Conservation (phyloP, 2,888 invertebrate genomes). For the Cabera pusaria region DNA sequence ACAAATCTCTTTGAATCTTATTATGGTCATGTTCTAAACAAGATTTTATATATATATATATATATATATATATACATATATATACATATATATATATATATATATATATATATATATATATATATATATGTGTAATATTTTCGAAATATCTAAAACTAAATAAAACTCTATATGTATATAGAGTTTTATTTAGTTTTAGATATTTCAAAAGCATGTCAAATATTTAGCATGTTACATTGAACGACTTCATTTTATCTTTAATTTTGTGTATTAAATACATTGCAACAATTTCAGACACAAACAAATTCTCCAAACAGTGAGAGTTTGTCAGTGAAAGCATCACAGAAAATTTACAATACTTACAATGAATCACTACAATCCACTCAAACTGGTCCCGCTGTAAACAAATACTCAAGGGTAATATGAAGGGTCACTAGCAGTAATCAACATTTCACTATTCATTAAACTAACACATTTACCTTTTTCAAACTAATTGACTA, state of each 20-base stretch:
- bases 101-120: too few species aligned
- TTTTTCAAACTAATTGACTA: constrained; percentile 5
- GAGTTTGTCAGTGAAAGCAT: constrained; percentile 79
- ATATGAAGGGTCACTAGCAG: constrained; percentile 32
- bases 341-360: constrained; percentile 75
- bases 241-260: constrained; percentile 2
- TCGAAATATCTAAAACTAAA: too few species aligned
- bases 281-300: constrained; percentile 69
- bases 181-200: too few species aligned
- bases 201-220: constrained; percentile 12
- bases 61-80: too few species aligned
- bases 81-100: too few species aligned
- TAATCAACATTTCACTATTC: constrained; percentile 25
- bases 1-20: too few species aligned
- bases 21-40: too few species aligned
- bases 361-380: constrained; percentile 66
- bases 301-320: constrained; percentile 68
- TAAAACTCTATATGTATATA: too few species aligned
- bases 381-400: constrained; percentile 59
- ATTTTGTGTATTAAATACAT: constrained; percentile 13
- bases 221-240: constrained; percentile 8
- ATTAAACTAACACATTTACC: constrained; percentile 16
- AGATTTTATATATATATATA: too few species aligned
- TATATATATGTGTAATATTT: constrained; percentile 10
- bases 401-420: constrained; percentile 74